phyloP scores from a whole-genome alignment of 1,140 invertebrate genomes.

The Heliothis virescens region DNA sequence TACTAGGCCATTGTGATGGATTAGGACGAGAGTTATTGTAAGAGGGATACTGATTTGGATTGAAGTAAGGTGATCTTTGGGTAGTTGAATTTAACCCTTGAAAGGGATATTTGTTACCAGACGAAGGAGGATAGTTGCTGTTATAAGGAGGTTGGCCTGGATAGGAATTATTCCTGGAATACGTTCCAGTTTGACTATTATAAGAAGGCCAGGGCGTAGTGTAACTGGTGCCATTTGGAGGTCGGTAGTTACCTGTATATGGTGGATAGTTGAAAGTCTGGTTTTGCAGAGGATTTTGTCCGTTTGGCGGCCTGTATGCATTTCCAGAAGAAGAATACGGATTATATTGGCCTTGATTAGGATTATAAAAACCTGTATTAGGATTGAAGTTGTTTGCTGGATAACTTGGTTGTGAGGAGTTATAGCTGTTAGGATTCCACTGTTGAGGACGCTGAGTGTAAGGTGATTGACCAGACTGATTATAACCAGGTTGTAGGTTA shows the following conservation, averaged over 20 bases:
- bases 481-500: constrained; percentile 13
- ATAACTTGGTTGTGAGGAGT: constrained; percentile 22
- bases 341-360: constrained; percentile 11
- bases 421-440: constrained; percentile 20
- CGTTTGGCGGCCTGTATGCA: not conserved
- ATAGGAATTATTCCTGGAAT: not conserved
- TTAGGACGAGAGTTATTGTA: constrained; percentile 17
- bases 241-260: not conserved
- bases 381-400: not conserved
- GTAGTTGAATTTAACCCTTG: not conserved
- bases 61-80: constrained; percentile 17
- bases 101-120: not conserved
- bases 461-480: not conserved
- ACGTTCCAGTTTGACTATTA: not conserved
- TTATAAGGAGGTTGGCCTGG: constrained; percentile 9
- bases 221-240: constrained; percentile 7
- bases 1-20: not conserved
- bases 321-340: not conserved
- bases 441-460: not conserved
- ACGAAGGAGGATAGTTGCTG: not conserved
- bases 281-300: constrained; percentile 2
- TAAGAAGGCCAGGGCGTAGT: not conserved
- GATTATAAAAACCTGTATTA: not conserved
- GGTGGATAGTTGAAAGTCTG: not conserved
- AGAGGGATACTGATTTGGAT: constrained; percentile 19